A percentile compares a stretch with the other conserved stretches of the same genome.
Conservation (phyloP, 2,797 vertebrate species). For the Hybognathus amarus region DNA sequence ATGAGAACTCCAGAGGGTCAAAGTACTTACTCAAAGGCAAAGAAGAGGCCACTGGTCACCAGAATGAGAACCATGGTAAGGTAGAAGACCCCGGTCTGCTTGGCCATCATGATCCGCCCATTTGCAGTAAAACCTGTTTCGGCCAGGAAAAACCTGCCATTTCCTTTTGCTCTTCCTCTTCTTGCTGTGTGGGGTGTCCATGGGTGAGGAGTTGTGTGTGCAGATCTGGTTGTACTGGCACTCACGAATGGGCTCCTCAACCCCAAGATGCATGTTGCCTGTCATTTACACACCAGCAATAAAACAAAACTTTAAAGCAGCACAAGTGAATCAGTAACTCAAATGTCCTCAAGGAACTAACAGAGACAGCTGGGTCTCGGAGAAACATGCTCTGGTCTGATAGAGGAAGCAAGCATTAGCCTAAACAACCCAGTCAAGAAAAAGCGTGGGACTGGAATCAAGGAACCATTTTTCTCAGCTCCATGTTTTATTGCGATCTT, state of each 20-base stretch:
- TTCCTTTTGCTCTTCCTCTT: slow-evolving; percentile 85
- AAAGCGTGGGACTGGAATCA: slow-evolving; percentile 7
- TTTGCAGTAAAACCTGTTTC: slow-evolving; percentile 94
- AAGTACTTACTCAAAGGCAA: slow-evolving; percentile 93
- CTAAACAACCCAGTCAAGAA: not conserved
- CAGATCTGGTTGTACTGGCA: slow-evolving; percentile 92
- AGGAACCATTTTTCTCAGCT: slow-evolving; percentile 8
- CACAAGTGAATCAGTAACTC: not conserved
- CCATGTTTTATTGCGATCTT: slow-evolving; percentile 1
- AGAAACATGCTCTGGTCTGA: slow-evolving; percentile 27
- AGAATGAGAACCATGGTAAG: slow-evolving; percentile 91
- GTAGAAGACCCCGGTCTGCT: slow-evolving; percentile 92
- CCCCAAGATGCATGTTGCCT: slow-evolving; percentile 80
- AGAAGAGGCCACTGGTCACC: slow-evolving; percentile 94
- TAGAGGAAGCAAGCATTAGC: not conserved
- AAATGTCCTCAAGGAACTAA: slow-evolving; percentile 8
- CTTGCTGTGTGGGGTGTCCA: slow-evolving; percentile 84
- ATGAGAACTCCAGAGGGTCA: not conserved
- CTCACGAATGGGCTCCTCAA: slow-evolving; percentile 86
- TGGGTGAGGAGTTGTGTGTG: slow-evolving; percentile 86
- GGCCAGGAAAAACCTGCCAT: slow-evolving; percentile 93
- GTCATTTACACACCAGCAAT: slow-evolving; percentile 25
- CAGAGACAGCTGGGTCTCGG: not conserved
- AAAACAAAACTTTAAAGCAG: slow-evolving; percentile 16
- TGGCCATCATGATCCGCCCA: slow-evolving; percentile 94